Base-by-base conservation (phyloP, 2,888 invertebrate species). In the Troglohyphantes excavatus region DNA sequence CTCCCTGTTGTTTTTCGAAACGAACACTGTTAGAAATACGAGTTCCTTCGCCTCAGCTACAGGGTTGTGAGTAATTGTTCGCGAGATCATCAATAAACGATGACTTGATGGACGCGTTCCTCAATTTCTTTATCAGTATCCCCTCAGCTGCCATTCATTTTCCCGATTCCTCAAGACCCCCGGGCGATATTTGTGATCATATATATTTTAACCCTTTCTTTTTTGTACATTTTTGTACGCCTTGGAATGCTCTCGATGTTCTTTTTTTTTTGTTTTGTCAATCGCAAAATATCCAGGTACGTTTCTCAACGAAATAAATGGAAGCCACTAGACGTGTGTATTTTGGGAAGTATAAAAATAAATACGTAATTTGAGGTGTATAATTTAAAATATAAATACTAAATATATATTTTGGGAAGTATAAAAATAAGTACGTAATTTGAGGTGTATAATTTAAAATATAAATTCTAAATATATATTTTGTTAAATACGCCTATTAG, bases 1-100 rank as follows among this genome's bases (percentile, higher is more conserved):
- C 53, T 5, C n/a, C 33, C 9, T 3, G 53, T 75, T 27, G 75
- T 27, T 75, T 73, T 17, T 27, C 43, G 46, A 23, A 43, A 72
- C 7, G 59, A 19, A 17, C 17, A 83, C 72, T 61, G 83, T 83
- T 83, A 83, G 73, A 83, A 84, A 84, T 75, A 67, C 67, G 75
- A 53, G 84, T 65, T 63, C 70, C 39, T 67, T 75, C 75, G 53
- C 84, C 65, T 61, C 75, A 84, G 75, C 65, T 75, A 84, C 75
- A 84, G 67, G 67, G 84, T 67, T 84, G 65, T 84, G 75, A 84
- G 84, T 75, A 84, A 75, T 75, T 75, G 75, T 73, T 84, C 73
- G 19, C 53, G 75, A 75, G 75, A 67, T 65, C 75, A 84, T 84
- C 84, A 75, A 76, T 84, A 84, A 84, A 67, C 46, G 75, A 75